Evolutionary conservation across 2,888 invertebrate genomes (phyloP), one percentile per base, ranked within the genome.

Genomic region (Ferrisia virgata): DNA sequence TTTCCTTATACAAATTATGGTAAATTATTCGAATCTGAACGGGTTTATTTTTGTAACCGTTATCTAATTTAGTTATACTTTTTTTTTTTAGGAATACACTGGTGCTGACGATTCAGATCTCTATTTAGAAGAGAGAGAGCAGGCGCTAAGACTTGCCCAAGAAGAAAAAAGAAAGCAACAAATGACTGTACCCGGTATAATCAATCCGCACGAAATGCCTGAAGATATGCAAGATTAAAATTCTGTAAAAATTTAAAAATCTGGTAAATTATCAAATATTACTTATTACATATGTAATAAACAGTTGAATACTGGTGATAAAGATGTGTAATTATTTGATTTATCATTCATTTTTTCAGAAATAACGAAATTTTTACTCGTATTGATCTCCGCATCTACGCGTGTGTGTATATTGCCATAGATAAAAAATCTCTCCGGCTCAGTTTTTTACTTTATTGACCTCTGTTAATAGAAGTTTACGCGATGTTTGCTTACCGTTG

Each of bases 1-100:
- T 91, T 99, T 99, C 91, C 93, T 99, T 88, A 98, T 99, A 87
- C 99, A 99, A 91, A 99, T 99, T 89, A 94, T 98, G 91, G 99
- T 96, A 90, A 93, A 94, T 92, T 69, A 25, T 9, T 78, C 11
- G 9, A 79, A 40, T 40, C 13, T 18, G 25, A 79, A 25, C 79
- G 5, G 8, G 5, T 4, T 36, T 4, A 36, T 6, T 6, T 36
- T 40, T n/a, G 18, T n/a, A n/a, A n/a, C n/a, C n/a, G n/a, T n/a
- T n/a, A 2, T 6, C 2, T 72, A 13, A 40, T 11, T 33, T 33
- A 33, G 1, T 5, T n/a, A 58, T 53, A 33, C n/a, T 11, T 31
- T 79, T 79, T 39, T 11, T 79, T 28, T 43, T n/a, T 89, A 99
- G 98, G 99, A 99, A 91, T 98, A 96, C 89, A 97, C 98, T 36